These are phyloP conservation scores for Rhinoderma darwinii DNA, from an alignment of 2,113 vertebrate species.

Conservation along the genomic window DNA sequence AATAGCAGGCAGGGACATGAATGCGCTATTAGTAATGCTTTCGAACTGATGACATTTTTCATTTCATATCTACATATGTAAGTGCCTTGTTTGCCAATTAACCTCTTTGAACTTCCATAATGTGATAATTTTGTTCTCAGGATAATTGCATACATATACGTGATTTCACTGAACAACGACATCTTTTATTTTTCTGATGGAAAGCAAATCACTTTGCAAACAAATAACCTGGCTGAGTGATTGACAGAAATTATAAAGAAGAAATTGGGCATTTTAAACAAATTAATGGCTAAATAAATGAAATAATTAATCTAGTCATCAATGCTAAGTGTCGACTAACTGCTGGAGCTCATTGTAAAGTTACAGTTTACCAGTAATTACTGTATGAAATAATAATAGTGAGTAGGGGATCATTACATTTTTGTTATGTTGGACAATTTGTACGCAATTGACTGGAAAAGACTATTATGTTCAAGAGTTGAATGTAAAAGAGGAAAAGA, in stretches of 20 bases:
- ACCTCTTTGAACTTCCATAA: slow-evolving; percentile 23
- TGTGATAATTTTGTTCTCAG: slow-evolving; percentile 30
- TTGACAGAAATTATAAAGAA: background rate
- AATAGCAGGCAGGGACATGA: background rate
- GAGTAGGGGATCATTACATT: no score
- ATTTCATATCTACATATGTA: slow-evolving; percentile 37
- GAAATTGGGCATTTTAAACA: background rate
- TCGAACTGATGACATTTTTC: background rate
- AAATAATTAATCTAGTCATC: background rate
- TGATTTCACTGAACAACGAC: background rate
- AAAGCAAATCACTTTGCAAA: background rate
- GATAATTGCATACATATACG: slow-evolving; percentile 26
- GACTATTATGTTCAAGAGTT: no score
- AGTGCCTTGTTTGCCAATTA: slow-evolving; percentile 23
- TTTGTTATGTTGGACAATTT: background rate
- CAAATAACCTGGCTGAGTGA: background rate
- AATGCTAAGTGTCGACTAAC: background rate
- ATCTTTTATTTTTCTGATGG: background rate
- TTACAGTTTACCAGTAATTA: background rate
- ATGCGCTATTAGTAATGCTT: background rate
- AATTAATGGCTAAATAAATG: background rate
- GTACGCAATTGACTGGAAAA: background rate
- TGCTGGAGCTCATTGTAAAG: background rate
- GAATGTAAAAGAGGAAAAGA: no score
- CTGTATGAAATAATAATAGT: background rate